Percentiles rank a stretch among this genome's conserved stretches.
These are phyloP conservation scores for Anthonomus grandis DNA, from an alignment of 1,140 invertebrate species.

Conservation along the genomic window DNA sequence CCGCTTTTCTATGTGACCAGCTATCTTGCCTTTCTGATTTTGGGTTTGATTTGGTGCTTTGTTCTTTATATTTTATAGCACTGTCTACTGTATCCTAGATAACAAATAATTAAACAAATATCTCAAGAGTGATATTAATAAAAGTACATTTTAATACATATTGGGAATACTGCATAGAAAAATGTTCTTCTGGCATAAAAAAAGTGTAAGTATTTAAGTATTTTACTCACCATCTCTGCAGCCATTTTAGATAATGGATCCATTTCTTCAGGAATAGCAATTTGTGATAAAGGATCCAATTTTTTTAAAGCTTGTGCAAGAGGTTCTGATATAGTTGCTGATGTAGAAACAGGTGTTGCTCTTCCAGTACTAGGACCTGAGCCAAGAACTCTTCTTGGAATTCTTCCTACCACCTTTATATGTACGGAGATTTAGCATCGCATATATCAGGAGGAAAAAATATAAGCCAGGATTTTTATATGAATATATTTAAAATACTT, in stretches of 20 bases:
- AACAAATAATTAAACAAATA: too few species aligned
- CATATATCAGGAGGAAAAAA: too few species aligned
- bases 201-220: background rate
- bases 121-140: background rate
- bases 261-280: conserved; percentile 59
- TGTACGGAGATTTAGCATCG: conserved; percentile 5
- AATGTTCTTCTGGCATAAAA: background rate
- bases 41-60: conserved; percentile 2
- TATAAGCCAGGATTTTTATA: too few species aligned
- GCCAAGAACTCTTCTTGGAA: conserved; percentile 48
- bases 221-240: conserved; percentile 53
- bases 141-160: background rate
- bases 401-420: conserved; percentile 51
- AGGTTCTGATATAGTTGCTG: conserved; percentile 54
- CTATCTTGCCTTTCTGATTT: conserved; percentile 51
- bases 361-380: conserved; percentile 54
- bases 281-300: conserved; percentile 70
- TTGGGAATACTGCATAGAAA: background rate
- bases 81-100: conserved; percentile 26
- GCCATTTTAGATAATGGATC: conserved; percentile 65
- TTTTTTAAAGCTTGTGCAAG: conserved; percentile 63
- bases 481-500: too few species aligned
- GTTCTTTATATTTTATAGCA: conserved; percentile 7
- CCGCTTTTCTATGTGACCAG: conserved; percentile 68
- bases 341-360: conserved; percentile 51